These are phyloP conservation scores for Syngnathus acus DNA, from an alignment of 2,797 vertebrate genomes.

Conservation along the genomic window DNA sequence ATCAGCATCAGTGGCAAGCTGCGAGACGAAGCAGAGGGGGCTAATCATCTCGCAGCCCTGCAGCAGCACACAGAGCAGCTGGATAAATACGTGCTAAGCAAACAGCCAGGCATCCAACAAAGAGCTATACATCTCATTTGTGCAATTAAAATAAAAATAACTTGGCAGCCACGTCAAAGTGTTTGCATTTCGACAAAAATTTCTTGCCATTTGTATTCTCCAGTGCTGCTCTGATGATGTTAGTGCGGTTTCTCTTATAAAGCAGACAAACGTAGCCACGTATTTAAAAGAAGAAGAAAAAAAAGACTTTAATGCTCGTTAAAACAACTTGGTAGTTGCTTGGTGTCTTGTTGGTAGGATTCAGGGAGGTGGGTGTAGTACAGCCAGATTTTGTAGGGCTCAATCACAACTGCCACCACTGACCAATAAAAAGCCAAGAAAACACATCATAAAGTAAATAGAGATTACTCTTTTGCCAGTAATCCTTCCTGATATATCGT, in stretches of 20 bases:
- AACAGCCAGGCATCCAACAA: not conserved
- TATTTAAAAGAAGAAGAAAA: not conserved
- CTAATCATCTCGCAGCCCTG: slow-evolving; percentile 1
- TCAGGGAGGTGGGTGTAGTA: not conserved
- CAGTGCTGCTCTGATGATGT: not conserved
- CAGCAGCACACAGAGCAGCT: not conserved
- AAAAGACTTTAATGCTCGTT: not conserved
- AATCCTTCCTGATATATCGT: not conserved
- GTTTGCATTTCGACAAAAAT: not conserved
- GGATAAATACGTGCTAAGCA: slow-evolving; percentile 4
- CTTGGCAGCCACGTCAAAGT: not conserved
- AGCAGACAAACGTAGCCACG: not conserved
- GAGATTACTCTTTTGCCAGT: not conserved
- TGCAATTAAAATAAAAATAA: slow-evolving; percentile 4
- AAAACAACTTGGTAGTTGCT: not conserved
- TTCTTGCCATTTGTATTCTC: not conserved
- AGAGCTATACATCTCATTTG: not conserved
- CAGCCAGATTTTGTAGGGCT: not conserved
- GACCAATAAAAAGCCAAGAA: not conserved
- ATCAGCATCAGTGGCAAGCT: not conserved
- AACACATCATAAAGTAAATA: not conserved
- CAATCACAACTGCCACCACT: not conserved
- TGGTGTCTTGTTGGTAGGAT: not conserved
- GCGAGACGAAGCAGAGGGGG: slow-evolving; percentile 1
- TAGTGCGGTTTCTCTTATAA: not conserved